A percentile compares a stretch with the other conserved stretches of the same genome.
These are phyloP conservation scores for Homalodisca vitripennis DNA, from an alignment of 1,140 invertebrate genomes.

Conservation along the genomic window DNA sequence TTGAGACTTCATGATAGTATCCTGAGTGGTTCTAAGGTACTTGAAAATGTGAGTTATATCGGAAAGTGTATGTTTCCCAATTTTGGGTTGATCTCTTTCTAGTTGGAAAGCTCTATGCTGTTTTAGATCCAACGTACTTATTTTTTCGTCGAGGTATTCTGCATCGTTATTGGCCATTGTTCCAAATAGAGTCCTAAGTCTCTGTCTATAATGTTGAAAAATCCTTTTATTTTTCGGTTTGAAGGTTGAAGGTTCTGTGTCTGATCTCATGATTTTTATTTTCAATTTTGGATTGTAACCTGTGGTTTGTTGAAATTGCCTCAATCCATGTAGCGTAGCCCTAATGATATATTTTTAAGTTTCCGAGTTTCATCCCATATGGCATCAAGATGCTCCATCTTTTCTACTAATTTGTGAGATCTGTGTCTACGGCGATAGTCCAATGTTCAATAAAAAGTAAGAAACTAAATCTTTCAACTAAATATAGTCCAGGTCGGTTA, in stretches of 20 bases:
- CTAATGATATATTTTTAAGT: background rate
- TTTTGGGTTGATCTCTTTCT: conserved; percentile 2
- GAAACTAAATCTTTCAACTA: background rate
- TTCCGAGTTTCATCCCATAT: background rate
- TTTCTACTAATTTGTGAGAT: background rate
- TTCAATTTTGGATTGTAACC: background rate
- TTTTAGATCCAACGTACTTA: background rate
- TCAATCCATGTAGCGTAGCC: background rate
- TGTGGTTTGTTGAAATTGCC: background rate
- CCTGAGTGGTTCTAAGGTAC: conserved; percentile 4
- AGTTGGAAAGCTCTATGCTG: conserved; percentile 20
- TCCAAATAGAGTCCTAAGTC: conserved; percentile 14
- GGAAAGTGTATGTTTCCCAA: background rate
- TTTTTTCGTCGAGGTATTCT: conserved; percentile 11
- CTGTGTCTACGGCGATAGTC: background rate
- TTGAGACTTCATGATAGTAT: conserved; percentile 9
- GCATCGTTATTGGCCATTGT: conserved; percentile 15
- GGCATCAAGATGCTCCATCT: background rate
- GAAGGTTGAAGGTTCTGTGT: background rate
- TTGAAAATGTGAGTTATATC: conserved; percentile 4
- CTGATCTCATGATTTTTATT: background rate
- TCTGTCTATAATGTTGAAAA: background rate
- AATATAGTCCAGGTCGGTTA: conserved; percentile 6
- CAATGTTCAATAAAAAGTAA: background rate
- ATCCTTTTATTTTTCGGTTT: background rate